Base-by-base conservation (phyloP, 2,888 invertebrate species). In the Mechanitis mazaeus region DNA sequence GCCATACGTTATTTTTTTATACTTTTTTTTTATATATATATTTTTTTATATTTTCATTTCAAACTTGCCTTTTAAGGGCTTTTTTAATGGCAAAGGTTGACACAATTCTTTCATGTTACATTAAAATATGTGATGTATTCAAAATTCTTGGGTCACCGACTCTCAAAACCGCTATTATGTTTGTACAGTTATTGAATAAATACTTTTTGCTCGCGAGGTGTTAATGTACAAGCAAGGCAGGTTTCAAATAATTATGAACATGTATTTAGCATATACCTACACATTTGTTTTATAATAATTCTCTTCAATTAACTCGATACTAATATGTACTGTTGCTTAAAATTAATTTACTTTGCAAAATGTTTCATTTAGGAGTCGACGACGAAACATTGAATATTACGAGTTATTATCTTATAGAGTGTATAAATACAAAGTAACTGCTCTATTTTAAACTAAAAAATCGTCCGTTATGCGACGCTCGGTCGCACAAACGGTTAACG, bases 401-500 rank as follows among this genome's bases (percentile, higher is more conserved):
- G 6, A 42, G 11, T 11, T 42, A 11, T 9, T 9, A 42, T 3
- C 3, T 7, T 9, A 3, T 42, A 9, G 7, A 9, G 11, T 11
- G 9, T 42, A 9, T 42, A 42, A 42, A 42, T 42, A 42, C 3
- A 7, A 42, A 42, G 11, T 60, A 66, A 64, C 64, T 65, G 66
- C 61, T 65, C 64, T 56, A 64, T 68, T 64, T 63, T 59, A 58
- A 58, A 57, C 56, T 58, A 67, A 68, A 70, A 65, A 68, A 67
- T 55, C 55, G 45, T 60, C 68, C 69, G 70, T 70, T 70, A 70
- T 56, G 45, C 69, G 68, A 65, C 67, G 71, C 59, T 72, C 68
- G 67, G 67, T 57, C 54, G 70, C 59, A 60, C 68, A 63, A 64
- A 67, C 81, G 79, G 79, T 83, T 79, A 67, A 64, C 20, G 58